Base-by-base conservation (phyloP, 1,140 invertebrate species). In the Drosophila parvula region DNA sequence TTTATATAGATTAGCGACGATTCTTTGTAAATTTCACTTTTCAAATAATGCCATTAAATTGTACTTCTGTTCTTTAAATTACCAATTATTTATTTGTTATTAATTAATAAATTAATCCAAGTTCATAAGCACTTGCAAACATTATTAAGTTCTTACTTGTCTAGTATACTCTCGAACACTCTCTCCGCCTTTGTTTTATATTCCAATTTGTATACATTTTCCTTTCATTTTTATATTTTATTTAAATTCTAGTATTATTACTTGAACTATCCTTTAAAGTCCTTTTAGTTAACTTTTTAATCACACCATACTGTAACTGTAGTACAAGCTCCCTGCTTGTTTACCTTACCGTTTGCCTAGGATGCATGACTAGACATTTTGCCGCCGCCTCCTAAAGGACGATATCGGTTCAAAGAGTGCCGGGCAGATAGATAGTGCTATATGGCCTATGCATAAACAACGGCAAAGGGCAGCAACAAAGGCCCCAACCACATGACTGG, bases 351-450 rank as follows among this genome's bases (percentile, higher is more conserved):
- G 62, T 68, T 63, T 74, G 57, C 34, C 79, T 64, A 53, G 50
- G 50, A 51, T 78, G 75, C 83, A 63, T 76, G 82, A 86, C 75
- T 82, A 86, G 82, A 85, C 82, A 79, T 73, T 77, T 53, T 59
- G 41, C 61, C 53, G 64, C 41, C 62, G 64, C 53, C 60, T 68
- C 68, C 57, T 64, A 70, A 57, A 68, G 79, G 70, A 79, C 70
- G 48, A 47, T 53, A 53, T 53, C 44, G 55, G 50, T 50, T 22
- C 53, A 14, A 22, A 57, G 30, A 36, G 34, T 38, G 38, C n/a
- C 9, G 44, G 44, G 34, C 34, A 51, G 22, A 40, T 47, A 44
- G 59, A 61, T 53, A 69, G 61, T 55, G 41, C 63, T 63, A 56
- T 62, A 78, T 76, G 70, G 74, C 65, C 64, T 81, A 74, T 81